These are phyloP conservation scores for Lampris megalopsis DNA, from an alignment of 2,113 vertebrate genomes.

Conservation along the genomic window DNA sequence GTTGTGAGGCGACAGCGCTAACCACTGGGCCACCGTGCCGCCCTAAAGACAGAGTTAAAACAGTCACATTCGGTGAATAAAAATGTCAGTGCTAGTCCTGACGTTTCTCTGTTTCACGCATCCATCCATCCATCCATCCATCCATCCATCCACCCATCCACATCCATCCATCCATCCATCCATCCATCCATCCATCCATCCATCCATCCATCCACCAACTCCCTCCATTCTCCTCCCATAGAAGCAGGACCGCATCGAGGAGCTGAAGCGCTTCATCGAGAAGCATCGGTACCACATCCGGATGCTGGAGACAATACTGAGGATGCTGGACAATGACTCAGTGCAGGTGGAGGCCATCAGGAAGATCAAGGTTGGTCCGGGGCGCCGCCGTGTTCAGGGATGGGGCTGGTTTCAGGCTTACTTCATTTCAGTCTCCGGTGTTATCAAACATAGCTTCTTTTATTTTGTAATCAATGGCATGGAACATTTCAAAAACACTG, in stretches of 20 bases:
- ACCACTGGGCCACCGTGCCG: too few relatives aligned
- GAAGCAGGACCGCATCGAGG: constrained; percentile 92
- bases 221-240: constrained; percentile 15
- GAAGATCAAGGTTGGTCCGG: constrained; percentile 84
- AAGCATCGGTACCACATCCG: constrained; percentile 89
- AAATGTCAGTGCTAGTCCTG: too few relatives aligned
- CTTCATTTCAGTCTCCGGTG: too few relatives aligned
- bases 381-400: neutral
- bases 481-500: too few relatives aligned
- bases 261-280: constrained; percentile 89
- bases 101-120: neutral
- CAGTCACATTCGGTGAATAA: too few relatives aligned
- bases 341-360: constrained; percentile 89
- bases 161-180: too few relatives aligned
- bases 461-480: too few relatives aligned
- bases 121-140: neutral
- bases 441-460: too few relatives aligned
- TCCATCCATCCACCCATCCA: too few relatives aligned
- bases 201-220: neutral
- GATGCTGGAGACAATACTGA: constrained; percentile 91
- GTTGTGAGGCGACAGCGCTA: too few relatives aligned
- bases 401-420: too few relatives aligned
- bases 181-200: neutral
- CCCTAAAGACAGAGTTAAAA: too few relatives aligned
- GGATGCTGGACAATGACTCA: constrained; percentile 92